Base-by-base conservation (phyloP, 1,140 invertebrate species). In the Cephus cinctus region DNA sequence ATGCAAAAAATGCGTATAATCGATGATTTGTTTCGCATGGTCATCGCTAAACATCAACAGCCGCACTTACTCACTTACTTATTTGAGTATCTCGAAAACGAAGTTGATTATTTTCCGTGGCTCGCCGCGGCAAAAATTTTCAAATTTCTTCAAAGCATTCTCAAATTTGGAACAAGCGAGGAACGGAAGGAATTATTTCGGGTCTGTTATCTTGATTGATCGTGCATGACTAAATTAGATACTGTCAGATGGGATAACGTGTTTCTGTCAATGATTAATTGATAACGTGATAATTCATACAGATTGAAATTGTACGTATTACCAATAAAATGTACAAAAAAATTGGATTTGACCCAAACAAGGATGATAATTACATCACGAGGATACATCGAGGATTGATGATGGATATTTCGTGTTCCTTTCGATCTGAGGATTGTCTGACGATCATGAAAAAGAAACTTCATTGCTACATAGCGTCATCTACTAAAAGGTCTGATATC, bases 31-130 rank as follows among this genome's bases (percentile, higher is more conserved):
- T 16, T 40, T 22, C 36, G 32, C 22, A n/a, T 48, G 4, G 35
- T n/a, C 22, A 8, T 41, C 2, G 46, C 46, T 21, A 38, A 38
- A 12, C 41, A 48, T 20, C 31, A 32, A 14, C 27, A 48, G 9
- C 6, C 27, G 48, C 31, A 52, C 2, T 52, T 66, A 5, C 52
- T 79, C 0, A 67, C 82, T 19, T 61, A 76, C 8, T 61, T 84
- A 20, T 75, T 80, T 0, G 61, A 67, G 0, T 86, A 85, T 56
- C 57, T 86, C 54, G 64, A 69, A 2, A 60, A 77, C 5, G 85
- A 86, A 61, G 64, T 61, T 18, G 78, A 84, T 51, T 83, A 82
- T 62, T 73, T 83, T 14, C 80, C 84, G 0, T 86, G 84, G 84
- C 72, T 73, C 0, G 57, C 83, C 0, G 79, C 76, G 15, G 27